phyloP scores from a whole-genome alignment of 2,113 vertebrate species.

The Chamaea fasciata region DNA sequence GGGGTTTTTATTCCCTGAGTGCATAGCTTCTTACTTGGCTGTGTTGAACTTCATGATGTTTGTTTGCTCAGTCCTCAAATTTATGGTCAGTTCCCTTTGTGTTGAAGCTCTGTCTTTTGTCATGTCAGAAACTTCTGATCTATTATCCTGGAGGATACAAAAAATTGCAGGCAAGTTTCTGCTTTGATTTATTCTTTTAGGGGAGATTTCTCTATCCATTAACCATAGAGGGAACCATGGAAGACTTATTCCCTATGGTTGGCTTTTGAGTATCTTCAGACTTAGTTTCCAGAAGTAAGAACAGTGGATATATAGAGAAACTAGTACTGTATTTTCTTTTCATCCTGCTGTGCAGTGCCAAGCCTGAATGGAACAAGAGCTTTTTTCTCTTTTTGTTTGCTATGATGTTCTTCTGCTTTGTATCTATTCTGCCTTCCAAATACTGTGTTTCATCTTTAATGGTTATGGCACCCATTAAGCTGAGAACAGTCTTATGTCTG shows the following conservation, averaged over 20 bases:
- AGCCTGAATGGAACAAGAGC: neutral
- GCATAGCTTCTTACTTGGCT: neutral
- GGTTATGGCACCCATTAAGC: slow-evolving; percentile 16
- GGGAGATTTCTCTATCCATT: neutral
- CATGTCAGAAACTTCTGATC: neutral
- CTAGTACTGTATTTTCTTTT: neutral
- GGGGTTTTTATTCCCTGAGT: neutral
- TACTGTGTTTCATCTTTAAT: slow-evolving; percentile 10
- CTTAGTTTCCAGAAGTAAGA: neutral
- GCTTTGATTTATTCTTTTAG: neutral
- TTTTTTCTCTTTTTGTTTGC: neutral
- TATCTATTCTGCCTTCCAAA: slow-evolving; percentile 6
- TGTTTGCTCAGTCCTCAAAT: neutral
- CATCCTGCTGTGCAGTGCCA: neutral
- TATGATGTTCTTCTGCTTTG: neutral
- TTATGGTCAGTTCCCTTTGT: neutral
- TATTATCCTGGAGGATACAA: neutral
- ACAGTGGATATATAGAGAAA: neutral
- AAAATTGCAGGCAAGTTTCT: neutral
- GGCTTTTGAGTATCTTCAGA: neutral
- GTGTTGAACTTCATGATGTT: neutral
- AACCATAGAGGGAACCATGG: neutral
- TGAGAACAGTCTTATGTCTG: neutral
- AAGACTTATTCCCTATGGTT: neutral
- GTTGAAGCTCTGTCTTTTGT: neutral